Base-by-base conservation (phyloP, 2,797 vertebrate species). In the Protonibea diacanthus region DNA sequence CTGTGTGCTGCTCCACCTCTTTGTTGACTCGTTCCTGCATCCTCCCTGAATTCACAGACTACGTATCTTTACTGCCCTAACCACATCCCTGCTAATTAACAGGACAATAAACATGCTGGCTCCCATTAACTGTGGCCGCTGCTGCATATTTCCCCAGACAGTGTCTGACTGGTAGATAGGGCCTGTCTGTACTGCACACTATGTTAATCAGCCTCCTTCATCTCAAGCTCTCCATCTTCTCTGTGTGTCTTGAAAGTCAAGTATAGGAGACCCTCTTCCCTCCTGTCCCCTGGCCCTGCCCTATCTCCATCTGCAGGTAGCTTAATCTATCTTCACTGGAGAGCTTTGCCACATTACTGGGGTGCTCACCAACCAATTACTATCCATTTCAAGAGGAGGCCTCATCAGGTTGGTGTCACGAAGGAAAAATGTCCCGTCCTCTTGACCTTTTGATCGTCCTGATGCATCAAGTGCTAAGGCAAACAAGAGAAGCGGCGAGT, bases 31-130 rank as follows among this genome's bases (percentile, higher is more conserved):
- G 81, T 84, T 82, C 23, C 58, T 57, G 72, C 73, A 69, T 71
- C 85, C 70, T 87, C 75, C 66, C 38, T 63, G 80, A 86, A 86
- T 83, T 81, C 77, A 82, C 71, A 82, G 65, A 55, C 71, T 78
- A 58, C 23, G 70, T 84, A 88, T 86, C 81, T 89, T 84, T 81
- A 83, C 81, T 88, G 81, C 75, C 49, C 68, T 58, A 80, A 90
- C 79, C 80, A 80, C 87, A 81, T 86, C 80, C 81, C 84, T 83
- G 87, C 92, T 94, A 94, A 94, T 95, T 92, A 94, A 92, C 89
- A 83, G 81, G 78, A 91, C 84, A 82, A 90, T 93, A 92, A 93
- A 95, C 84, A 91, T 63, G 84, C 88, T 83, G 81, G 64, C 86
- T 92, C 86, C 91, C 83, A 86, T 92, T 91, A 93, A 90, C 88